Evolutionary conservation across 2,113 vertebrate species (phyloP), one percentile per base, ranked within the genome.

Genomic region (Semnopithecus entellus): DNA sequence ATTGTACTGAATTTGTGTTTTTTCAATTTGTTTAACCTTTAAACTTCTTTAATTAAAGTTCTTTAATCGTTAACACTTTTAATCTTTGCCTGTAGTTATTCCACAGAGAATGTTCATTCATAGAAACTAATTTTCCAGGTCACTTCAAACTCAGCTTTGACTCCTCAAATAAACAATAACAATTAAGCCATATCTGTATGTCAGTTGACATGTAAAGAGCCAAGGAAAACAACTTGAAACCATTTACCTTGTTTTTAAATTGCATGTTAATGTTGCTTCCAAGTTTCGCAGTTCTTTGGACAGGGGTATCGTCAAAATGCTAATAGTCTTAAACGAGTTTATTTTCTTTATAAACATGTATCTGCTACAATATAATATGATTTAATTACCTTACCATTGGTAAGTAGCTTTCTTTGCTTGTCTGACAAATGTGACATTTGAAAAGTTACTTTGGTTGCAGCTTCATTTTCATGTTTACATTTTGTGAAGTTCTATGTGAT

Each of bases 371-470:
- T 79, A 66, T 82, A 76, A 40, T 18, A 4, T 83, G 35, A 38
- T 72, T 70, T 78, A 90, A 43, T 90, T 81, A 91, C 50, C 18
- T 61, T 48, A 40, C 4, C 55, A 20, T 55, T 82, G n/a, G 59
- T 87, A 83, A 94, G 64, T 38, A 87, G 43, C 50, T 78, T 91
- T 82, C 43, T 93, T 87, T 87, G 75, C 8, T 95, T 90, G 17
- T 68, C 27, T 87, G 87, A 70, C 59, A 95, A 27, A 43, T 83
- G 61, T 22, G 11, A 61, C 22, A 52, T 82, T 90, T 87, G 70
- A 75, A 61, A 72, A 72, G 55, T 76, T 75, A 32, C 50, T 81
- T 83, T 86, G 48, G 35, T 75, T 68, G 18, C 9, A 70, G 35
- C 55, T 16, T 81, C 27, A 52, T 82, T 82, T 81, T 90, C 48